Percentiles rank a stretch among this genome's conserved stretches.
Evolutionary conservation across 1,140 invertebrate genomes (phyloP).

Genomic region (Cheumatopsyche charites): DNA sequence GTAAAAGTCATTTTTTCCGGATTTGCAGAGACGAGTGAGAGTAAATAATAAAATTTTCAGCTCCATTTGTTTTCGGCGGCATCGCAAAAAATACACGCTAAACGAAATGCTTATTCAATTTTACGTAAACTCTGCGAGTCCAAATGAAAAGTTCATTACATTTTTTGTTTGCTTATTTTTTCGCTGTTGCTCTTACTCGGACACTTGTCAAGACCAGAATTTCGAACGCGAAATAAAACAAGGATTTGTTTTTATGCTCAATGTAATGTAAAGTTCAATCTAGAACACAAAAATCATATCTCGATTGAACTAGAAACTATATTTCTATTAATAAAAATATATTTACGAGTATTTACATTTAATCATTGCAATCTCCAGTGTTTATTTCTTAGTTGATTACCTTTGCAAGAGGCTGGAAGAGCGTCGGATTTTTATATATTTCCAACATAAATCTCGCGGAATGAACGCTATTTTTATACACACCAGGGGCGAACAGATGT

Average conservation of each 20-base stretch:
- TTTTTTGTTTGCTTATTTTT: slow-evolving; percentile 28
- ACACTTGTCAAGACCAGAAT: slow-evolving; percentile 29
- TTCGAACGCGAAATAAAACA: neutral
- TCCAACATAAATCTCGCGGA: slow-evolving; percentile 47
- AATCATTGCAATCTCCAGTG: neutral
- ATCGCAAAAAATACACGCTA: slow-evolving; percentile 22
- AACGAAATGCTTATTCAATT: slow-evolving; percentile 31
- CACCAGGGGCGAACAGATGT: slow-evolving; percentile 45
- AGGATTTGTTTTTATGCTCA: neutral
- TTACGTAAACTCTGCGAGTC: slow-evolving; percentile 17
- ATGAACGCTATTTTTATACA: slow-evolving; percentile 48
- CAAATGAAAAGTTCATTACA: slow-evolving; percentile 29
- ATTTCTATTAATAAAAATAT: no score
- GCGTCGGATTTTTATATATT: slow-evolving; percentile 48
- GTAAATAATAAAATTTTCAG: slow-evolving; percentile 12
- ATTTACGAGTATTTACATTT: neutral
- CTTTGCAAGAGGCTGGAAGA: slow-evolving; percentile 39
- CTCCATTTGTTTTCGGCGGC: slow-evolving; percentile 10
- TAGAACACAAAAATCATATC: no score
- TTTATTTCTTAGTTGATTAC: slow-evolving; percentile 42
- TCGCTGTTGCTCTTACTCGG: neutral
- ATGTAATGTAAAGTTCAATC: neutral
- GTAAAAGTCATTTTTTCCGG: no score
- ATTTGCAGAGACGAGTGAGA: no score
- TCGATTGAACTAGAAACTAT: no score